Evolutionary conservation across 2,113 vertebrate species (phyloP).

Genomic region (Hymenochirus boettgeri): DNA sequence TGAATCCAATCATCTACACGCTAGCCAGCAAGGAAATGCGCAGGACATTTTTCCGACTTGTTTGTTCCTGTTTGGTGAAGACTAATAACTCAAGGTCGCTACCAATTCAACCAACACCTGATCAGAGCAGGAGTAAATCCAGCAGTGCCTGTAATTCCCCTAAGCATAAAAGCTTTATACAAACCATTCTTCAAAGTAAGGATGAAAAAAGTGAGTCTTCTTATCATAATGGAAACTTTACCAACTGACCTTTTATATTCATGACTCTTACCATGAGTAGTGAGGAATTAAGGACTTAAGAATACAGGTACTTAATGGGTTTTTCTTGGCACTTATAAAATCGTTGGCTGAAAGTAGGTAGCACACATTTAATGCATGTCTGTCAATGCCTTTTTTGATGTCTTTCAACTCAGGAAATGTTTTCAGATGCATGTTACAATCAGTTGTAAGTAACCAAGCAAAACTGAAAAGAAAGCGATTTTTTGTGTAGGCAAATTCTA

Average conservation of each 20-base stretch:
- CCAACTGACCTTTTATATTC: slow-evolving; percentile 50
- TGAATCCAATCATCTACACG: slow-evolving; percentile 94
- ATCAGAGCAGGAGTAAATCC: slow-evolving; percentile 83
- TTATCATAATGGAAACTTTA: slow-evolving; percentile 57
- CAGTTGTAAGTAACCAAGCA: neutral
- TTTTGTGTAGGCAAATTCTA: too few species aligned
- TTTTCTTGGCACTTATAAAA: slow-evolving; percentile 48
- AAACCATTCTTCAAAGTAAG: slow-evolving; percentile 18
- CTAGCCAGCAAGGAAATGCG: slow-evolving; percentile 95
- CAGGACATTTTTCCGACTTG: slow-evolving; percentile 78
- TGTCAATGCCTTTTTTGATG: neutral
- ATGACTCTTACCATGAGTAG: neutral
- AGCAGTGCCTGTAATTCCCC: slow-evolving; percentile 79
- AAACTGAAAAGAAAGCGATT: too few species aligned
- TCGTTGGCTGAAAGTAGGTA: slow-evolving; percentile 1
- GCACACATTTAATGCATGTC: slow-evolving; percentile 42
- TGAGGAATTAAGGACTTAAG: slow-evolving; percentile 16
- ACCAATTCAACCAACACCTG: slow-evolving; percentile 61
- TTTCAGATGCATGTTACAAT: slow-evolving; percentile 21
- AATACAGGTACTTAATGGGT: slow-evolving; percentile 17
- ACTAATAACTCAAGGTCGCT: slow-evolving; percentile 51
- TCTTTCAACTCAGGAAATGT: slow-evolving; percentile 21
- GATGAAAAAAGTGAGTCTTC: slow-evolving; percentile 51
- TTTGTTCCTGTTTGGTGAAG: slow-evolving; percentile 69
- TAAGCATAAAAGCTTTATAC: slow-evolving; percentile 56